Base-by-base conservation (phyloP, 2,888 invertebrate species). In the Meganola albula region DNA sequence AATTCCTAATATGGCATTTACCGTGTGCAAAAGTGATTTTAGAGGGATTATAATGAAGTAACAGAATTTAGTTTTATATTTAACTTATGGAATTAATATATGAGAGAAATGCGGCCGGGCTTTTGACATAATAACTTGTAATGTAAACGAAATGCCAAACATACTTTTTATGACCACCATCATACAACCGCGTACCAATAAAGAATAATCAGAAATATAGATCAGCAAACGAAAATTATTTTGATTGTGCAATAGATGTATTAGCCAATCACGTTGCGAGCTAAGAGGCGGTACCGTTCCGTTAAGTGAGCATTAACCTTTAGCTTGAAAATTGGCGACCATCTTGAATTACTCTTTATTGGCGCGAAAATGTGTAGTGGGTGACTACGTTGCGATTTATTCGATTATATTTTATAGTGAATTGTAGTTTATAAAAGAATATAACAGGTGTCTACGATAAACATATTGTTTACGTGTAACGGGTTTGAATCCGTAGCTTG, bases 1-100 rank as follows among this genome's bases (percentile, higher is more conserved):
- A 73, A 84, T 83, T 84, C 84, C 84, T 84, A 84, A 70, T 68
- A 82, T 71, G 83, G 84, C 84, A 85, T 85, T 85, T 84, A 84
- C 78, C 78, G 80, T 83, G 74, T 77, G 76, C 70, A 65, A 73
- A 62, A 83, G 80, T 82, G 78, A 82, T 80, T 74, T 73, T 66
- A 71, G 74, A 68, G 68, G 73, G 71, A 78, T 71, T 77, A 74
- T 71, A 34, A 60, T 74, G 63, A 76, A 76, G 68, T 72, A 71
- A 70, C 63, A 71, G 64, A 72, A 63, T 60, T 79, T 75, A 72
- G 66, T 71, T 69, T 66, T 66, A 40, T 57, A 47, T 67, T 64
- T 73, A 74, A 72, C 61, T 75, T 74, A 70, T 53, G 58, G 66
- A 63, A 63, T 67, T 63, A 60, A 62, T 58, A 48, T 54, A 52